Conservation (phyloP, 2,797 vertebrate species). For the Ptychadena robeensis region DNA sequence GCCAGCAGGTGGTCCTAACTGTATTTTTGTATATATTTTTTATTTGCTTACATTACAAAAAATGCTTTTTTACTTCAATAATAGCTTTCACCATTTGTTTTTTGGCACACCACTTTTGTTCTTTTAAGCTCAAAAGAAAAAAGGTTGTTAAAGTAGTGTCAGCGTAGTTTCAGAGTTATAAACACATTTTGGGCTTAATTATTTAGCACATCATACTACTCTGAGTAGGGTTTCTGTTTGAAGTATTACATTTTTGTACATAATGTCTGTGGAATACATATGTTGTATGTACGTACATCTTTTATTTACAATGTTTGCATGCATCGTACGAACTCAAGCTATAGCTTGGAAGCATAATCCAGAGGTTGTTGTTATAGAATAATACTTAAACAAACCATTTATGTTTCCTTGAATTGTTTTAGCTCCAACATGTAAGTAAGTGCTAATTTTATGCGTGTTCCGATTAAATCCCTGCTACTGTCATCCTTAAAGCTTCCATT, state of each 20-base stretch:
- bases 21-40: background rate
- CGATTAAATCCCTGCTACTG: constrained; percentile 94
- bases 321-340: constrained; percentile 63
- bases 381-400: constrained; percentile 89
- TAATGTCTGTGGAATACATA: background rate
- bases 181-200: constrained; percentile 76
- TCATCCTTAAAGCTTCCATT: constrained; percentile 91
- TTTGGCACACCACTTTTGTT: constrained; percentile 70
- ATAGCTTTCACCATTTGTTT: constrained; percentile 66
- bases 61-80: background rate
- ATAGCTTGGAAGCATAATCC: constrained; percentile 72
- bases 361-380: constrained; percentile 86
- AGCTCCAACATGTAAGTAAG: constrained; percentile 88
- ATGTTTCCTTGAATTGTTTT: constrained; percentile 88
- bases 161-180: constrained; percentile 78
- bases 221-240: constrained; percentile 68
- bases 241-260: background rate
- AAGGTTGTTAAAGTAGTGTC: constrained; percentile 71
- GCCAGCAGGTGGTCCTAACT: too few species aligned
- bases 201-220: constrained; percentile 75
- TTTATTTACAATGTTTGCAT: background rate
- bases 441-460: constrained; percentile 94
- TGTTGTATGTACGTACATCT: background rate
- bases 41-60: too few species aligned
- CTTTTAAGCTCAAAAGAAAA: constrained; percentile 11